Evolutionary conservation across 1,140 invertebrate species (phyloP).

Genomic region (Drosophila arizonae): DNA sequence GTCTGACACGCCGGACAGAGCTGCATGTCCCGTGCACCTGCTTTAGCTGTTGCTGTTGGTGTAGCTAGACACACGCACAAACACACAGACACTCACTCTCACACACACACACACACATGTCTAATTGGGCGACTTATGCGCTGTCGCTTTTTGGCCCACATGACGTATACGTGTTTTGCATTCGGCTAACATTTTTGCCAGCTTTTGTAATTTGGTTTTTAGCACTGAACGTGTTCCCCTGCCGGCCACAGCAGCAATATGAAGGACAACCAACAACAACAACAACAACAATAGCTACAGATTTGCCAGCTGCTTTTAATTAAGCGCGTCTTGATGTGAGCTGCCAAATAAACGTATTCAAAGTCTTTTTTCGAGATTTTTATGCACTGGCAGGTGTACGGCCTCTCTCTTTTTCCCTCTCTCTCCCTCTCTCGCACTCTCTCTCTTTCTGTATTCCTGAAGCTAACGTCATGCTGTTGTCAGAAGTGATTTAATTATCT

Average conservation of each 20-base stretch:
- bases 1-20: slow-evolving; percentile 26
- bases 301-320: slow-evolving; percentile 40
- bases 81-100: neutral
- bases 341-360: slow-evolving; percentile 12
- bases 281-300: slow-evolving; percentile 10
- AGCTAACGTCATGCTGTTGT: slow-evolving; percentile 30
- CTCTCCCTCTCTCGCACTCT: neutral
- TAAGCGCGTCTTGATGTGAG: slow-evolving; percentile 41
- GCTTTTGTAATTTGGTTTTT: slow-evolving; percentile 66
- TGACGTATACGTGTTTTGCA: slow-evolving; percentile 70
- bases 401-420: neutral
- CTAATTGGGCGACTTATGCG: slow-evolving; percentile 67
- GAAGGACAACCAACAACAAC: slow-evolving; percentile 5
- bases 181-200: slow-evolving; percentile 56
- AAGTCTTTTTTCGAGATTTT: slow-evolving; percentile 23
- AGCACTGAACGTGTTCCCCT: slow-evolving; percentile 22
- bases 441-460: neutral
- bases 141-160: slow-evolving; percentile 44
- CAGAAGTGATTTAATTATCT: slow-evolving; percentile 69
- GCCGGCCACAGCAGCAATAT: neutral
- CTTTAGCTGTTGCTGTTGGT: neutral
- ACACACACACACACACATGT: slow-evolving; percentile 42
- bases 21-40: slow-evolving; percentile 15
- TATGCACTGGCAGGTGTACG: slow-evolving; percentile 16
- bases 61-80: neutral